phyloP scores from a whole-genome alignment of 1,140 invertebrate genomes.

The Sarcophaga bullata region DNA sequence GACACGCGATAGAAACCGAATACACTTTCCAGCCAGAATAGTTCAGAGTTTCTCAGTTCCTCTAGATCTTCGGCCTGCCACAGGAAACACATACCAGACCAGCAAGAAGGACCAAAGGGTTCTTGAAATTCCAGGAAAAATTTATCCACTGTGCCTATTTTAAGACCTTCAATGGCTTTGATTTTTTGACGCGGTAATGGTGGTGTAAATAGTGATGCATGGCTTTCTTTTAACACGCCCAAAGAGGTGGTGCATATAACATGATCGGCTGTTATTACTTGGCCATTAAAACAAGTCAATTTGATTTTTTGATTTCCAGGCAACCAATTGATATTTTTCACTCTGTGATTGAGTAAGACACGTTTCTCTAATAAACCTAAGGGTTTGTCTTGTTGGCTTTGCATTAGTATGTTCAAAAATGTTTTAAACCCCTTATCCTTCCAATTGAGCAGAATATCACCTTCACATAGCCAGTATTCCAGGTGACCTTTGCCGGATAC shows the following conservation, averaged over 20 bases:
- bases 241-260: conserved; percentile 76
- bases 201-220: conserved; percentile 72
- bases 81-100: conserved; percentile 66
- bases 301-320: conserved; percentile 46
- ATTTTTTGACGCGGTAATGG: conserved; percentile 71
- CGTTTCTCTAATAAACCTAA: conserved; percentile 56
- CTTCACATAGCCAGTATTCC: conserved; percentile 72
- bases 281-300: conserved; percentile 71
- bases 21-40: conserved; percentile 72
- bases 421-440: conserved; percentile 71
- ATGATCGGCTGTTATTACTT: conserved; percentile 71
- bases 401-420: conserved; percentile 71
- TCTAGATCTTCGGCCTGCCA: conserved; percentile 68
- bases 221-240: conserved; percentile 75
- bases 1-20: conserved; percentile 74
- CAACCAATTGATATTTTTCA: conserved; percentile 67
- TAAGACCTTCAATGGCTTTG: conserved; percentile 72
- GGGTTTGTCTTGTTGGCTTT: conserved; percentile 43
- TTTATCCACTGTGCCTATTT: conserved; percentile 79
- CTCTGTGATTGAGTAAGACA: conserved; percentile 67
- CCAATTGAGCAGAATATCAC: conserved; percentile 72
- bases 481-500: conserved; percentile 69
- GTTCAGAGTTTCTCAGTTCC: conserved; percentile 52
- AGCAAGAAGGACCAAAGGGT: conserved; percentile 72
- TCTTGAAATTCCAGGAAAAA: conserved; percentile 77